Conservation (phyloP, 2,797 vertebrate species). For the Lagodon rhomboides region DNA sequence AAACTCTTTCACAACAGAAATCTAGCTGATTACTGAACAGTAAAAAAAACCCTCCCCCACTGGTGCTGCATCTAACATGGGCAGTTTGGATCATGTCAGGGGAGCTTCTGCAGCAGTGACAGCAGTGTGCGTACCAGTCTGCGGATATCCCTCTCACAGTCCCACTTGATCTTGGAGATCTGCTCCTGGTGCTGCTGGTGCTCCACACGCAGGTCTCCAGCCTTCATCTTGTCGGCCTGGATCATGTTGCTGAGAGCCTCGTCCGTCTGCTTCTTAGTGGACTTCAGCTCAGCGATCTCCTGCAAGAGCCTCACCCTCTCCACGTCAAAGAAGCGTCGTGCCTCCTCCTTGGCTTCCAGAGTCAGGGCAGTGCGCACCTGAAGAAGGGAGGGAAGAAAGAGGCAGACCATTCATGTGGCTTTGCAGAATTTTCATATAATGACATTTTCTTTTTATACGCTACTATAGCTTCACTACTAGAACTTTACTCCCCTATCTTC, state of each 20-base stretch:
- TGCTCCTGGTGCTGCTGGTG: slow-evolving; percentile 98
- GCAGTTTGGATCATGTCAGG: not conserved
- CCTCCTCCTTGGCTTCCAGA: slow-evolving; percentile 96
- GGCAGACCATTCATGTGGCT: not conserved
- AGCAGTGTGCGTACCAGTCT: slow-evolving; percentile 90
- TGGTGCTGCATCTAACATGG: not conserved
- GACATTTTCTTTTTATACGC: not conserved
- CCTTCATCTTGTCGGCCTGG: slow-evolving; percentile 98
- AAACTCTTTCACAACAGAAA: slow-evolving; percentile 9
- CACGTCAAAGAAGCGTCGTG: slow-evolving; percentile 96
- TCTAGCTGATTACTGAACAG: not conserved
- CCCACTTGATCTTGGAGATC: slow-evolving; percentile 99
- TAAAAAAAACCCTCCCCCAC: not conserved
- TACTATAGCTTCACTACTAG: not conserved
- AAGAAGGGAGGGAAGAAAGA: not conserved
- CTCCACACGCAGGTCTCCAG: slow-evolving; percentile 95
- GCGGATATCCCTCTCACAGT: slow-evolving; percentile 95
- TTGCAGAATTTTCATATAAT: not conserved
- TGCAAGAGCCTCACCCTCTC: slow-evolving; percentile 97
- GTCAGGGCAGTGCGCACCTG: slow-evolving; percentile 92
- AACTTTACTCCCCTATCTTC: not conserved
- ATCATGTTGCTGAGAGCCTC: slow-evolving; percentile 97
- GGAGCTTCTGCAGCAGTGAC: not conserved
- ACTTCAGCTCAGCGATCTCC: slow-evolving; percentile 94
- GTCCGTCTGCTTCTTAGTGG: slow-evolving; percentile 94